phyloP scores from a whole-genome alignment of 2,113 vertebrate species.

The Paramisgurnus dabryanus region DNA sequence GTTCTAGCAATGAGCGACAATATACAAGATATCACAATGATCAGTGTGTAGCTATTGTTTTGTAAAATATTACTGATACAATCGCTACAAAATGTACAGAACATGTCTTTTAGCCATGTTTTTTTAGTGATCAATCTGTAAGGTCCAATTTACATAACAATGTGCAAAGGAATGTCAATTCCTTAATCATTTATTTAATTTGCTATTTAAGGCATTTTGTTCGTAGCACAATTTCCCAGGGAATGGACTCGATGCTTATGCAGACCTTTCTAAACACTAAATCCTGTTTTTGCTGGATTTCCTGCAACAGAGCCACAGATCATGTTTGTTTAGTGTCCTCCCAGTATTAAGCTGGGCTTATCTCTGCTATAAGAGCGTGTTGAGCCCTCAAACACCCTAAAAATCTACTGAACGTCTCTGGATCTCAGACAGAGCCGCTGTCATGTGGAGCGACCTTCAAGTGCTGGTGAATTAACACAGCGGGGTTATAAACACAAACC shows the following conservation, averaged over 20 bases:
- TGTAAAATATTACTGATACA: too few species aligned
- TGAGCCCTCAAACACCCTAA: conserved; percentile 16
- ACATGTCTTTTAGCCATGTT: background rate
- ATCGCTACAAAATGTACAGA: too few species aligned
- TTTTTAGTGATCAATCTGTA: background rate
- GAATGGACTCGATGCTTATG: too few species aligned
- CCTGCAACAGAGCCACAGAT: background rate
- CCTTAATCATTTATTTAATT: too few species aligned
- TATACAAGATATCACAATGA: background rate
- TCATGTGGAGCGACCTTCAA: conserved; percentile 49
- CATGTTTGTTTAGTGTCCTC: conserved; percentile 23
- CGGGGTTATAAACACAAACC: conserved; percentile 28
- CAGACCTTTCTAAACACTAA: background rate
- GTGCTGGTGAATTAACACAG: conserved; percentile 52
- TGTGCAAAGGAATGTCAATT: too few species aligned
- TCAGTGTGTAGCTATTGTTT: background rate
- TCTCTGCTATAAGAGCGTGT: conserved; percentile 45
- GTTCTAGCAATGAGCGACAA: background rate
- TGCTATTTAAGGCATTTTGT: too few species aligned
- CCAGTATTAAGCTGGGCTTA: conserved; percentile 44
- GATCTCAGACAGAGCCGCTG: conserved; percentile 35
- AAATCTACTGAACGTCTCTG: conserved; percentile 42
- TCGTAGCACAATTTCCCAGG: too few species aligned
- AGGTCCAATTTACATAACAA: too few species aligned
- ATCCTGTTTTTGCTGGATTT: conserved; percentile 1